Conservation (phyloP, 2,113 vertebrate genomes). For the Xiphophorus maculatus region DNA sequence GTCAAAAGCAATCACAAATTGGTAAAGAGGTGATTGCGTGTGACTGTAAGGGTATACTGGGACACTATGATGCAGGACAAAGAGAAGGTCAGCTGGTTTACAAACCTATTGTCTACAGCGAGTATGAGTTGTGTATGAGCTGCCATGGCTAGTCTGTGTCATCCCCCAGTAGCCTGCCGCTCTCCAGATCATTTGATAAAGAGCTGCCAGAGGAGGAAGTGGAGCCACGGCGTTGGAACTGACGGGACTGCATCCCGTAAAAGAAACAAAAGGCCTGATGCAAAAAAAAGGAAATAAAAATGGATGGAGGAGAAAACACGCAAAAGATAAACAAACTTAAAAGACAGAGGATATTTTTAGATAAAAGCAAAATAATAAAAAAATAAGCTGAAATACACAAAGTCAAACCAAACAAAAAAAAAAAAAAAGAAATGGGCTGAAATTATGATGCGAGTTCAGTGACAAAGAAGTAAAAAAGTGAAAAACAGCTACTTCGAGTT, state of each 20-base stretch:
- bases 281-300: slow-evolving; percentile 42
- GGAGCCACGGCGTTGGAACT: slow-evolving; percentile 86
- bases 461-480: not conserved
- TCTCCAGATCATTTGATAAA: slow-evolving; percentile 93
- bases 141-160: slow-evolving; percentile 78
- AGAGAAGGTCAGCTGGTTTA: slow-evolving; percentile 35
- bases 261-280: slow-evolving; percentile 95
- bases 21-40: not conserved
- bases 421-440: not conserved
- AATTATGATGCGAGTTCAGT: not conserved
- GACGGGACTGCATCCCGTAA: slow-evolving; percentile 87
- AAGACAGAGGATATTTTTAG: too few relatives aligned
- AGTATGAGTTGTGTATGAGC: slow-evolving; percentile 34
- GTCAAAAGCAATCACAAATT: not conserved
- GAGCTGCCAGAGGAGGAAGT: slow-evolving; percentile 91
- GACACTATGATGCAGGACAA: not conserved
- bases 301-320: slow-evolving; percentile 44
- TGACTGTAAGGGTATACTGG: slow-evolving; percentile 2
- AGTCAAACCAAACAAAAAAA: not conserved
- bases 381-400: too few relatives aligned
- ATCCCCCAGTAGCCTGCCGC: slow-evolving; percentile 91
- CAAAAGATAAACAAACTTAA: slow-evolving; percentile 15
- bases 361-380: too few relatives aligned
- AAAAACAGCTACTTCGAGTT: not conserved
- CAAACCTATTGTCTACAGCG: slow-evolving; percentile 79